A percentile compares a stretch with the other conserved stretches of the same genome.
These are phyloP conservation scores for Meriones unguiculatus DNA, from an alignment of 2,113 vertebrate species.

Conservation along the genomic window DNA sequence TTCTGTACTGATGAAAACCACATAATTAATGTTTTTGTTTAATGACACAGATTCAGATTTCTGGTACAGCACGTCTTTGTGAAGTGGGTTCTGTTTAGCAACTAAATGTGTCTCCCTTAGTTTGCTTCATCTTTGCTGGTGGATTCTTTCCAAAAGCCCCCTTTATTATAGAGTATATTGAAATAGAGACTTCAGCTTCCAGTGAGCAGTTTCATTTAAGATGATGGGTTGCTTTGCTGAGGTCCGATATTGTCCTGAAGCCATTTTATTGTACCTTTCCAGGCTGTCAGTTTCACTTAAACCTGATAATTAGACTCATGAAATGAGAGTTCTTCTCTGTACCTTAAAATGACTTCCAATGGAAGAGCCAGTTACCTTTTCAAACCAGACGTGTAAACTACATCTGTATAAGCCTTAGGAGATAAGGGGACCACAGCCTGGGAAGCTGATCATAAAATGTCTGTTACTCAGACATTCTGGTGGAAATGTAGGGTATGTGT, in stretches of 20 bases:
- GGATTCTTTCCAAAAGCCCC: constrained; percentile 24
- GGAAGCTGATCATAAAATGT: background rate
- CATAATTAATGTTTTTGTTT: constrained; percentile 74
- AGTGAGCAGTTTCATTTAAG: constrained; percentile 71
- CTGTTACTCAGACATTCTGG: background rate
- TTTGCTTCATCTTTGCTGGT: constrained; percentile 45
- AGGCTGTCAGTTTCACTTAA: constrained; percentile 77
- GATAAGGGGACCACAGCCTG: background rate
- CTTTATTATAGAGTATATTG: constrained; percentile 61
- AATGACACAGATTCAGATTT: constrained; percentile 69
- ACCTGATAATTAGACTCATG: constrained; percentile 77
- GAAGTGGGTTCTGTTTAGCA: constrained; percentile 21
- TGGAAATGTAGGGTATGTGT: background rate
- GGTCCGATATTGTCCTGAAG: constrained; percentile 68
- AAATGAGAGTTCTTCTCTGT: constrained; percentile 69
- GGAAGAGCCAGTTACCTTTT: constrained; percentile 41
- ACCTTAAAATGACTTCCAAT: constrained; percentile 74
- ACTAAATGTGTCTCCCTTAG: constrained; percentile 45
- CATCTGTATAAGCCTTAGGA: constrained; percentile 43
- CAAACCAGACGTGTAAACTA: constrained; percentile 39
- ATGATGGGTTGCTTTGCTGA: constrained; percentile 58
- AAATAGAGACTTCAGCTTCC: constrained; percentile 71
- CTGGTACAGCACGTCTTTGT: constrained; percentile 52
- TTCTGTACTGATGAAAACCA: constrained; percentile 58
- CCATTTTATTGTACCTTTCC: constrained; percentile 71